Evolutionary conservation across 2,888 invertebrate species (phyloP).

Genomic region (Diaperis boleti): DNA sequence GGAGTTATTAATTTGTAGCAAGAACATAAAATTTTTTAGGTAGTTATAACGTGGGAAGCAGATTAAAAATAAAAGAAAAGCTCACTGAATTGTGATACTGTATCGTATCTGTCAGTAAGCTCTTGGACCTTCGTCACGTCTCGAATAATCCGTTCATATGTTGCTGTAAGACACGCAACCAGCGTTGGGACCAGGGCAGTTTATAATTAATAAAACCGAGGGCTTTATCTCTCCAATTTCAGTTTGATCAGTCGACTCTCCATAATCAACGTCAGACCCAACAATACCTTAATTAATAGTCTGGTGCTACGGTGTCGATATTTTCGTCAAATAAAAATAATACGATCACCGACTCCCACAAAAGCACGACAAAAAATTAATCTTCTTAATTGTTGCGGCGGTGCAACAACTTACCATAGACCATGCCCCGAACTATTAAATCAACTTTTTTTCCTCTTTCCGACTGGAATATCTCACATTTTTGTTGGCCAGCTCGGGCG

Average conservation of each 20-base stretch:
- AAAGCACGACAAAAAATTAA: conserved; percentile 28
- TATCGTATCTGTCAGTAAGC: conserved; percentile 44
- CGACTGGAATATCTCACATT: conserved; percentile 48
- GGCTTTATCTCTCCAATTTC: conserved; percentile 52
- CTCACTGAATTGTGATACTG: conserved; percentile 10
- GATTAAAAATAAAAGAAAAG: conserved; percentile 18
- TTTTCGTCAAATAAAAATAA: conserved; percentile 37
- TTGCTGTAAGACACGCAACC: conserved; percentile 32
- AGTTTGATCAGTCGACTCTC: conserved; percentile 52
- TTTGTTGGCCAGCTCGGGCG: conserved; percentile 42
- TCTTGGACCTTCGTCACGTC: conserved; percentile 44
- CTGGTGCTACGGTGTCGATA: conserved; percentile 38
- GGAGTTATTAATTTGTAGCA: too few species aligned
- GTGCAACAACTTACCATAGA: conserved; percentile 16
- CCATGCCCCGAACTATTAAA: conserved; percentile 23
- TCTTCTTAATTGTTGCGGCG: conserved; percentile 30
- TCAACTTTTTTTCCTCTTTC: conserved; percentile 27
- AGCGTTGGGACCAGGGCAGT: conserved; percentile 45
- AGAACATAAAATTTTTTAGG: not conserved
- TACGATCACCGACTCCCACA: conserved; percentile 34
- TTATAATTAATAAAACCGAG: conserved; percentile 55
- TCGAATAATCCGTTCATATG: conserved; percentile 46
- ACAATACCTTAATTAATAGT: conserved; percentile 57
- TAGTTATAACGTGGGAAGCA: conserved; percentile 4
- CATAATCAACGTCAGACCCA: conserved; percentile 56